These are phyloP conservation scores for Eupithecia insigniata DNA, from an alignment of 2,888 invertebrate genomes.

Conservation along the genomic window DNA sequence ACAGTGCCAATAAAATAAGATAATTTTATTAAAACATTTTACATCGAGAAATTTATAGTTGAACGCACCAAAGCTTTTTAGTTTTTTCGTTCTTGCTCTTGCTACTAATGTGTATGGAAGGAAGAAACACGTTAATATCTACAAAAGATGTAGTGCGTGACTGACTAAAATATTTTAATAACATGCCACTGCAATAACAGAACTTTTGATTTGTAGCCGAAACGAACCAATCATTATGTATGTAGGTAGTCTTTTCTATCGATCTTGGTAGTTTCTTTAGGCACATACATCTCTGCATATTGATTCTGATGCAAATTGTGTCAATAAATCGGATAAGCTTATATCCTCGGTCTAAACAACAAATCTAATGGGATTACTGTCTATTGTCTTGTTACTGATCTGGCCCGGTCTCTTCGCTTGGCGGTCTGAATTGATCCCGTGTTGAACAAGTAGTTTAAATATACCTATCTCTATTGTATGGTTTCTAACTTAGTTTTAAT, in stretches of 20 bases:
- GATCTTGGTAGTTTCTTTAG: background rate
- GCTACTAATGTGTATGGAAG: background rate
- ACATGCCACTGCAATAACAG: background rate
- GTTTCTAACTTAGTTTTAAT: too few relatives aligned
- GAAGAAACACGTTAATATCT: background rate
- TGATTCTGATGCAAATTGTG: too few relatives aligned
- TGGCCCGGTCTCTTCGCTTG: too few relatives aligned
- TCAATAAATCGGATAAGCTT: too few relatives aligned
- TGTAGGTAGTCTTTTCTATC: background rate
- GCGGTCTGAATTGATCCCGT: too few relatives aligned
- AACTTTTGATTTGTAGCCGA: background rate
- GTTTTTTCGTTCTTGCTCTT: background rate
- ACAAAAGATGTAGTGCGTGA: background rate
- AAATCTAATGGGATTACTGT: too few relatives aligned
- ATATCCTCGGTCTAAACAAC: too few relatives aligned
- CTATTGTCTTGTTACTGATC: too few relatives aligned
- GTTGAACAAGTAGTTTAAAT: too few relatives aligned
- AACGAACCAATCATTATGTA: background rate
- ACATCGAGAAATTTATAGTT: background rate
- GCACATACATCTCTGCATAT: background rate
- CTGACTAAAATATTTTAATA: background rate
- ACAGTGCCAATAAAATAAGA: background rate
- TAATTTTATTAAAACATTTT: background rate
- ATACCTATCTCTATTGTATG: too few relatives aligned
- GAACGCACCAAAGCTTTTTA: background rate